Evolutionary conservation across 2,888 invertebrate species (phyloP).

Genomic region (Deilephila porcellus): DNA sequence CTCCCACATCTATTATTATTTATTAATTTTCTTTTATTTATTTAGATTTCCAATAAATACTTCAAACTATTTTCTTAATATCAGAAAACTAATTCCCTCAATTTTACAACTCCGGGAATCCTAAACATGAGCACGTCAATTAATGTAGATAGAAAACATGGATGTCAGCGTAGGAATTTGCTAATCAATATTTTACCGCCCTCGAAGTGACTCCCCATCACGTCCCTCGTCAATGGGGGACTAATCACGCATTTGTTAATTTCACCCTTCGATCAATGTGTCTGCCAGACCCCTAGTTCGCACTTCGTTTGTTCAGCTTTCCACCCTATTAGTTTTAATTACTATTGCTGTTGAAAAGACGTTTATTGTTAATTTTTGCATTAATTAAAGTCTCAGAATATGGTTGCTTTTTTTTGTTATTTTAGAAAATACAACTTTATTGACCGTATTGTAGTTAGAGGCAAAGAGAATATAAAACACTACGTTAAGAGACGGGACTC

Average conservation of each 20-base stretch:
- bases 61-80: no score
- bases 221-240: slow-evolving; percentile 23
- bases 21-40: no score
- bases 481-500: no score
- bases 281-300: slow-evolving; percentile 11
- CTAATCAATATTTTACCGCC: slow-evolving; percentile 22
- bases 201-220: slow-evolving; percentile 9
- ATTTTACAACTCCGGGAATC: background rate
- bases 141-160: background rate
- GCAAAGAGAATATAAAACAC: no score
- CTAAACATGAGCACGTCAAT: background rate
- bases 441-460: no score
- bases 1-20: no score
- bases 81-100: no score
- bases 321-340: background rate
- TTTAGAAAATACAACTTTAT: no score
- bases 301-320: slow-evolving; percentile 13
- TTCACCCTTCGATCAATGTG: slow-evolving; percentile 17
- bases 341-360: background rate
- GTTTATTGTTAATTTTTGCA: background rate
- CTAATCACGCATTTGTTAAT: slow-evolving; percentile 24
- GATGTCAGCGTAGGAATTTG: background rate
- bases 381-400: no score
- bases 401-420: no score
- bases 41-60: no score